A percentile compares a stretch with the other conserved stretches of the same genome.
These are phyloP conservation scores for Lacerta bilineata DNA, from an alignment of 2,797 vertebrate genomes.

Conservation along the genomic window DNA sequence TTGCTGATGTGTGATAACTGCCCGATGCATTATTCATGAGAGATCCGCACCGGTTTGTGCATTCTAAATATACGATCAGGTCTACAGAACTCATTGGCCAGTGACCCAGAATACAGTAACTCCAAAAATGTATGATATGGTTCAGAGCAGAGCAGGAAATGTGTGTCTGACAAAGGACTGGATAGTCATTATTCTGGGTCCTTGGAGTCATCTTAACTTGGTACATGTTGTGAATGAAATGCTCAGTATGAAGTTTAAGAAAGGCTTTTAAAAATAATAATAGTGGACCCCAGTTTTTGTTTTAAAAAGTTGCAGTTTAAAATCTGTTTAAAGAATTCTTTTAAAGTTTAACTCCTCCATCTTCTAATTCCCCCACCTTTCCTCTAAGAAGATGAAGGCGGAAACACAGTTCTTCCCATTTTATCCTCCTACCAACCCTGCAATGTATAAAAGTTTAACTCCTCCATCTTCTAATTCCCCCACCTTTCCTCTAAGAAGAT, in stretches of 20 bases:
- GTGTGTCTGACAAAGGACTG: constrained; percentile 20
- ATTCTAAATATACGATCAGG: constrained; percentile 38
- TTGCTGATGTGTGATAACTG: constrained; percentile 37
- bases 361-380: neutral
- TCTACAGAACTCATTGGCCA: constrained; percentile 36
- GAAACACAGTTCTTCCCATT: neutral
- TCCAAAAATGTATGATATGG: constrained; percentile 53
- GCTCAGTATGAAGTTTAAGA: neutral
- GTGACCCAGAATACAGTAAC: constrained; percentile 34
- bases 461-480: neutral
- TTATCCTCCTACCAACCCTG: neutral
- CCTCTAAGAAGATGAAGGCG: neutral
- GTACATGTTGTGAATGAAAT: constrained; percentile 41
- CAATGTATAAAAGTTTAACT: neutral
- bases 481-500: neutral
- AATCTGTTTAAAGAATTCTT: neutral
- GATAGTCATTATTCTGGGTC: neutral
- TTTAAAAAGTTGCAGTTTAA: neutral
- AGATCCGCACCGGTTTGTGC: constrained; percentile 33
- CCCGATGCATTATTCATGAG: constrained; percentile 17
- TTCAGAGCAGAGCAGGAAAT: constrained; percentile 1
- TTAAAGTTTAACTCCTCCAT: neutral
- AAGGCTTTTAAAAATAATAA: constrained; percentile 1
- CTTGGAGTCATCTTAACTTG: constrained; percentile 44
- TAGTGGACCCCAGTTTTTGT: neutral